Evolutionary conservation across 2,888 invertebrate species (phyloP).

Genomic region (Epinotia demarniana): DNA sequence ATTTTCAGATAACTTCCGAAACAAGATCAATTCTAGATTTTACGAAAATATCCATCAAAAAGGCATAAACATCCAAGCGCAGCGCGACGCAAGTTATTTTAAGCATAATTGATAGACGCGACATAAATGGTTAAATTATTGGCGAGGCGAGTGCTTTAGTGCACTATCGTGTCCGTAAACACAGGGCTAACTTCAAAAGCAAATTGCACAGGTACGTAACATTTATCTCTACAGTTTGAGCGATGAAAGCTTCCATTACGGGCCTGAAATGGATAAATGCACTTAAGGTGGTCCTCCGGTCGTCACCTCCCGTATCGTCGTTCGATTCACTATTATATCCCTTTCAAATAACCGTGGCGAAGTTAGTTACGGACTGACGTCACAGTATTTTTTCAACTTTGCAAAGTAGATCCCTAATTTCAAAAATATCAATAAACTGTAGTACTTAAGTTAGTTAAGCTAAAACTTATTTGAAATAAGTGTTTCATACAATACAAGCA

Average conservation of each 20-base stretch:
- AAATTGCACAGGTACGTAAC: conserved; percentile 72
- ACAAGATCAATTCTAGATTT: neutral
- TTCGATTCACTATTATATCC: conserved; percentile 61
- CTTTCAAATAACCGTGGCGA: conserved; percentile 45
- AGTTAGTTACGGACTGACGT: conserved; percentile 3
- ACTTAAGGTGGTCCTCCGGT: conserved; percentile 67
- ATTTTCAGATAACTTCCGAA: neutral
- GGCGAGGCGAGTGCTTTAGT: conserved; percentile 62
- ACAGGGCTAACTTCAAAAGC: conserved; percentile 73
- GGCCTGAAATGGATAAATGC: conserved; percentile 74
- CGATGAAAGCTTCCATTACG: conserved; percentile 78
- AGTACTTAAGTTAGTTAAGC: neutral
- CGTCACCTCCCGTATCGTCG: conserved; percentile 52
- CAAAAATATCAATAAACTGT: neutral
- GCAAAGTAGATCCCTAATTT: too few species aligned
- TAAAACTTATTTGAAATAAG: neutral
- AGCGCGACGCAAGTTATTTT: conserved; percentile 56
- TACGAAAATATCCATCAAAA: conserved; percentile 1
- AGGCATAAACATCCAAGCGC: conserved; percentile 53
- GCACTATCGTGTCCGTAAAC: conserved; percentile 68
- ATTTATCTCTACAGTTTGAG: conserved; percentile 71
- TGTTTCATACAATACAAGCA: too few species aligned
- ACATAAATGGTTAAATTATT: conserved; percentile 70
- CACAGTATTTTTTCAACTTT: neutral
- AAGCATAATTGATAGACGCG: conserved; percentile 62